Conservation (phyloP, 2,888 invertebrate genomes). For the Polyommatus iphigenia region DNA sequence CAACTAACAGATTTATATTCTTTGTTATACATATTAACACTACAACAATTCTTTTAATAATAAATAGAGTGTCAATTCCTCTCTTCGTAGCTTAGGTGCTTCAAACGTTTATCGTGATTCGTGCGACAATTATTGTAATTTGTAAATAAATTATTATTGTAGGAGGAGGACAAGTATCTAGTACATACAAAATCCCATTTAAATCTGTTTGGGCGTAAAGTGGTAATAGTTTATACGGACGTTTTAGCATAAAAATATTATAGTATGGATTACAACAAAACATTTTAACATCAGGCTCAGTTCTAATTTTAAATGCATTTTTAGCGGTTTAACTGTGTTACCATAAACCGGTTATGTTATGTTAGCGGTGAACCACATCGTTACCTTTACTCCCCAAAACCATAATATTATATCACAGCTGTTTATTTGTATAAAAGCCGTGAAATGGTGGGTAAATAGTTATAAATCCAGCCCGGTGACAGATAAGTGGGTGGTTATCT, state of each 20-base stretch:
- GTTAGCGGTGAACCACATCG: not conserved
- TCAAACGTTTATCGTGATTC: no score
- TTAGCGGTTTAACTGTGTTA: not conserved
- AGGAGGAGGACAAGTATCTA: no score
- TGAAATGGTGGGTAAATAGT: constrained; percentile 28
- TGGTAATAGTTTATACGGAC: no score
- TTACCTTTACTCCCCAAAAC: not conserved
- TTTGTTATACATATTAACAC: not conserved
- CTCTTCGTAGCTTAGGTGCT: not conserved
- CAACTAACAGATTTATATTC: not conserved
- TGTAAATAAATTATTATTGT: no score
- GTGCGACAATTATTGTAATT: no score
- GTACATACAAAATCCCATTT: no score
- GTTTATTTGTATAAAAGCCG: constrained; percentile 2
- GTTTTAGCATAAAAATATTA: no score
- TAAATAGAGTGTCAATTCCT: not conserved
- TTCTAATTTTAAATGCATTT: not conserved
- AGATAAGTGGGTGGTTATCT: constrained; percentile 71
- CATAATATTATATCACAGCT: not conserved
- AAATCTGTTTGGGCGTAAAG: no score
- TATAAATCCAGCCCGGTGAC: constrained; percentile 54
- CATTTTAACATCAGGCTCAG: no score
- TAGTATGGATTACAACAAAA: no score
- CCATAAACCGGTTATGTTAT: not conserved
- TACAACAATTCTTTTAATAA: not conserved